Conservation (phyloP, 2,113 vertebrate genomes). For the Osmerus eperlanus region DNA sequence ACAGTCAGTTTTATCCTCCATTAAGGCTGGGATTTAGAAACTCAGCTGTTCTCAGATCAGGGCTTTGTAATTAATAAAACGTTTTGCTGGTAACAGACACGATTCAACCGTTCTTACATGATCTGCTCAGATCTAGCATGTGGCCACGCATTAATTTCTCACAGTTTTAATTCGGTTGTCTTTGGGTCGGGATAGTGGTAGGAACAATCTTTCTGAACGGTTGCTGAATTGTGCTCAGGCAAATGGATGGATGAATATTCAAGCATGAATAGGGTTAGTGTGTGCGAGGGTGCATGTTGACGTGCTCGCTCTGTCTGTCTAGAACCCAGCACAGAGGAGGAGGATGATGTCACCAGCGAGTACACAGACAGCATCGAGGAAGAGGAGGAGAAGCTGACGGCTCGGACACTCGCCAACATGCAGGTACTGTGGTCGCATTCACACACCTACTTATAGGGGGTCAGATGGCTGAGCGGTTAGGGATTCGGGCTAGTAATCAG, state of each 20-base stretch:
- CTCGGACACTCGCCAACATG: constrained; percentile 33
- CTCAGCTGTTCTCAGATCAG: no score
- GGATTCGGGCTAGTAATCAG: no score
- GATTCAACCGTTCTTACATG: no score
- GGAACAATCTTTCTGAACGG: not conserved
- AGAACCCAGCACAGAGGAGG: constrained; percentile 69
- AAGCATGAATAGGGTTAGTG: not conserved
- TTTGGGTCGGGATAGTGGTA: not conserved
- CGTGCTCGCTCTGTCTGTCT: constrained; percentile 19
- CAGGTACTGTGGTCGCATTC: constrained; percentile 63
- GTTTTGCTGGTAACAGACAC: no score
- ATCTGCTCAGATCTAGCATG: no score
- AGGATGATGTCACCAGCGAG: constrained; percentile 63
- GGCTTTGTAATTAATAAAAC: no score
- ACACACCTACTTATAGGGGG: no score
- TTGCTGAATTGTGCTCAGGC: constrained; percentile 1
- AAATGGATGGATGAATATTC: not conserved
- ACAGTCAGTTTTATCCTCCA: no score
- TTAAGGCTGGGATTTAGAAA: no score
- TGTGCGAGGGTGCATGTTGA: not conserved
- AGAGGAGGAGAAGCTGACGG: constrained; percentile 56
- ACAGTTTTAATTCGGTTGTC: no score
- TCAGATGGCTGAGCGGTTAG: no score
- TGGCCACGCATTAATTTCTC: no score
- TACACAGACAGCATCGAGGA: constrained; percentile 72